Base-by-base conservation (phyloP, 2,888 invertebrate genomes). In the Leptopilina drosophilae region DNA sequence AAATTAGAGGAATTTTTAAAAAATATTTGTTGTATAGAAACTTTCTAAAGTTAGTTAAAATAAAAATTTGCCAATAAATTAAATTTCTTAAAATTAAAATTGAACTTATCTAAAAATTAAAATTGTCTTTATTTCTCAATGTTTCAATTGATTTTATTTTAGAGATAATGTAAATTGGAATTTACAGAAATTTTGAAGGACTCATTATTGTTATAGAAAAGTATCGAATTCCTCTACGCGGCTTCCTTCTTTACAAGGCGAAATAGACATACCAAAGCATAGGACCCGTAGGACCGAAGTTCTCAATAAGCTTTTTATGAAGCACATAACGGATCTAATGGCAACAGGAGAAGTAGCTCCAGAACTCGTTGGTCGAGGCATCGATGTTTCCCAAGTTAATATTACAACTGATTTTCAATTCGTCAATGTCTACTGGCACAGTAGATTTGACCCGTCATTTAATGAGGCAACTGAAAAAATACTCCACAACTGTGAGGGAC, bases 231-330 rank as follows among this genome's bases (percentile, higher is more conserved):
- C 49, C 7, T 20, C 20, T 26, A 2, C 49, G 5, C 49, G 20
- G 26, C 20, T 20, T 69, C 11, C 26, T 26, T 81, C 69, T 76
- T 65, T 15, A 46, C 40, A 86, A 78, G 87, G 81, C 76, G 88
- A 88, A 87, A 92, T 89, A 85, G 86, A 88, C 11, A 82, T 92
- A 20, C 90, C 92, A 79, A 94, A 94, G 69, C 92, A 93, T 12
- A 93, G 93, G 11, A 90, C 92, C 0, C 93, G 95, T 64, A 93
- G 97, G 85, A 92, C 94, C 33, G 92, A 93, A 0, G 95, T 96
- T 82, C 91, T 97, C 1, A 97, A 97, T 89, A 96, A 96, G 91
- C 88, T 97, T 75, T 97, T 97, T 87, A 97, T 97, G 96, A 94
- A 94, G 85, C 93, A 96, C 80, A 95, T 97, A 9, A 96, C 96